A percentile compares a stretch with the other conserved stretches of the same genome.
Conservation (phyloP, 2,888 invertebrate species). For the Ormia ochracea region DNA sequence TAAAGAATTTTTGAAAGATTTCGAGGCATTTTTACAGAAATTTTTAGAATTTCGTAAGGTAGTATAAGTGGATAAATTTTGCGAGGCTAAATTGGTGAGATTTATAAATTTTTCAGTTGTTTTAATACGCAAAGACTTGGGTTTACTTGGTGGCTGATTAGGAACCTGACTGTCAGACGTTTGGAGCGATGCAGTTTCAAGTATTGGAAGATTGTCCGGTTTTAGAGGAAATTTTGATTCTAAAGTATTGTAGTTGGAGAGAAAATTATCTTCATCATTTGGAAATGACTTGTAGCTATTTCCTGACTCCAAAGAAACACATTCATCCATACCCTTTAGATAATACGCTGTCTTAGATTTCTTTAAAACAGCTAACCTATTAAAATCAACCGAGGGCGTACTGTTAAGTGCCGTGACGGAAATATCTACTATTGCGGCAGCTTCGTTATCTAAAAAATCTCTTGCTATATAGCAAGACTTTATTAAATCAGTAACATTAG, state of each 20-base stretch:
- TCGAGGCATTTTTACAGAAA: conserved; percentile 48
- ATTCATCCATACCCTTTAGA: conserved; percentile 11
- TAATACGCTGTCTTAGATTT: conserved; percentile 8
- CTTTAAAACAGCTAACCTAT: neutral
- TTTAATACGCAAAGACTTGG: conserved; percentile 29
- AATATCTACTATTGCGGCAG: conserved; percentile 28
- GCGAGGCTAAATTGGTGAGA: conserved; percentile 25
- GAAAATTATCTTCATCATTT: conserved; percentile 8
- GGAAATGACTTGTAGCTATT: neutral
- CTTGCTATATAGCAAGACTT: conserved; percentile 32
- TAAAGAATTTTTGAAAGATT: conserved; percentile 51
- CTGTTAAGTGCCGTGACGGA: neutral
- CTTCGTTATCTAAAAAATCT: conserved; percentile 49
- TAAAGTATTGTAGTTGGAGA: conserved; percentile 32
- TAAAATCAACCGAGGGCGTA: neutral
- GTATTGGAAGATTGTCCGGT: neutral
- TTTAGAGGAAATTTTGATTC: conserved; percentile 29
- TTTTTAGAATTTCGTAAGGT: conserved; percentile 41
- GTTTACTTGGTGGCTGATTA: neutral
- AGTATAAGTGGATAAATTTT: conserved; percentile 29
- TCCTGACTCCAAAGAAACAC: neutral
- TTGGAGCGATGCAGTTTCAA: neutral
- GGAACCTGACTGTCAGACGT: neutral
- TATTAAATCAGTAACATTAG: neutral
- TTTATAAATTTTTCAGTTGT: conserved; percentile 19